phyloP scores from a whole-genome alignment of 1,140 invertebrate species.

The Pollicipes pollicipes region DNA sequence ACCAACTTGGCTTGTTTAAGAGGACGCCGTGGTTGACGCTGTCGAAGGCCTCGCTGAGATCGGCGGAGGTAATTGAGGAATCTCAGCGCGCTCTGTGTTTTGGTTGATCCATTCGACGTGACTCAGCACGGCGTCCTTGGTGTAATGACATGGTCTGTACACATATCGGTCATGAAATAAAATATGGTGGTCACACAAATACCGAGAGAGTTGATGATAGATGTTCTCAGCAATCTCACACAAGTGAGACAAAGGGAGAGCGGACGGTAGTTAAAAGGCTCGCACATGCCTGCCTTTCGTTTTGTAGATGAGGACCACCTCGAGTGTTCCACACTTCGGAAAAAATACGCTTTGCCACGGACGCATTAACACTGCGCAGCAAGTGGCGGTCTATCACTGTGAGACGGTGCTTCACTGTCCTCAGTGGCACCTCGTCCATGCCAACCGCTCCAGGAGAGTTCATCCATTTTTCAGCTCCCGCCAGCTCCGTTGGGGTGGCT shows the following conservation, averaged over 20 bases:
- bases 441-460: background rate
- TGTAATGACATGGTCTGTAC: background rate
- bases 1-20: background rate
- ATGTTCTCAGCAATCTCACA: background rate
- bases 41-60: background rate
- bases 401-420: background rate
- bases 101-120: background rate
- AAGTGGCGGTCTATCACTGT: background rate
- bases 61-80: background rate
- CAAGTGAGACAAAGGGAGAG: background rate
- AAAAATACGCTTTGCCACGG: background rate
- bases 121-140: background rate
- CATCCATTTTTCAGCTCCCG: background rate
- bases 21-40: background rate
- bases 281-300: background rate
- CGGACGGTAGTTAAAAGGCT: background rate
- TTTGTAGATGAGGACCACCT: background rate
- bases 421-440: background rate
- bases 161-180: background rate
- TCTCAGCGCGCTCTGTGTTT: background rate
- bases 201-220: background rate
- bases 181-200: background rate
- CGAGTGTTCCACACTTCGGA: background rate
- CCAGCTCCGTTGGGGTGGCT: background rate
- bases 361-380: background rate